phyloP scores from a whole-genome alignment of 2,797 vertebrate genomes.

The Enteromius thamalakanensis region DNA sequence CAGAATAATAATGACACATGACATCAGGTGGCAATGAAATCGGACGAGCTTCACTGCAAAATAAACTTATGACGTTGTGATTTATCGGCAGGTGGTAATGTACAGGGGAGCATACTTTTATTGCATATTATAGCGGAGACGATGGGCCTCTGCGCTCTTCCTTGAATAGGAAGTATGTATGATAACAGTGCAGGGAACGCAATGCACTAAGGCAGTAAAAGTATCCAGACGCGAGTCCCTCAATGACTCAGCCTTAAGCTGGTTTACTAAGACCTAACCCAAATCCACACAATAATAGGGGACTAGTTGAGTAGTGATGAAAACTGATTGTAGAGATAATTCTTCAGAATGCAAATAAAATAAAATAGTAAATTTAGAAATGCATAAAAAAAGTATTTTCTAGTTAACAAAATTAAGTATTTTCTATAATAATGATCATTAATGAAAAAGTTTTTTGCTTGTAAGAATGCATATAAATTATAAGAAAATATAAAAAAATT shows the following conservation, averaged over 20 bases:
- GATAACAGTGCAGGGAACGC: neutral
- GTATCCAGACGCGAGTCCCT: conserved; percentile 16
- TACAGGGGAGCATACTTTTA: conserved; percentile 38
- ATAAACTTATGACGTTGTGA: conserved; percentile 34
- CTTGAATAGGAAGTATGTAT: neutral
- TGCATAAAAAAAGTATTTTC: too few relatives aligned
- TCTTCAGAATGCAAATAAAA: neutral
- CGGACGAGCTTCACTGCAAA: conserved; percentile 1
- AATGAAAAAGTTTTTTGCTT: neutral
- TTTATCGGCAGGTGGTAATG: conserved; percentile 39
- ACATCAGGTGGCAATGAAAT: conserved; percentile 37
- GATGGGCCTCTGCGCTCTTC: conserved; percentile 2
- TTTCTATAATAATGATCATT: neutral
- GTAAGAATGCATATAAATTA: neutral
- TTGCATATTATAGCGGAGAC: conserved; percentile 31
- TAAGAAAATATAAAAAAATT: too few relatives aligned
- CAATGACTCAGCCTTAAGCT: neutral
- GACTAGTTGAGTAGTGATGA: neutral
- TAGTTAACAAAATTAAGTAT: too few relatives aligned
- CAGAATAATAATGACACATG: conserved; percentile 34
- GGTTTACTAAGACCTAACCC: conserved; percentile 1
- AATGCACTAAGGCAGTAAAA: conserved; percentile 29
- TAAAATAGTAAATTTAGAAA: neutral
- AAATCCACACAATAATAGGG: neutral
- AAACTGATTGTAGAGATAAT: neutral